phyloP scores from a whole-genome alignment of 2,113 vertebrate genomes.

The Ardeotis arabs region DNA sequence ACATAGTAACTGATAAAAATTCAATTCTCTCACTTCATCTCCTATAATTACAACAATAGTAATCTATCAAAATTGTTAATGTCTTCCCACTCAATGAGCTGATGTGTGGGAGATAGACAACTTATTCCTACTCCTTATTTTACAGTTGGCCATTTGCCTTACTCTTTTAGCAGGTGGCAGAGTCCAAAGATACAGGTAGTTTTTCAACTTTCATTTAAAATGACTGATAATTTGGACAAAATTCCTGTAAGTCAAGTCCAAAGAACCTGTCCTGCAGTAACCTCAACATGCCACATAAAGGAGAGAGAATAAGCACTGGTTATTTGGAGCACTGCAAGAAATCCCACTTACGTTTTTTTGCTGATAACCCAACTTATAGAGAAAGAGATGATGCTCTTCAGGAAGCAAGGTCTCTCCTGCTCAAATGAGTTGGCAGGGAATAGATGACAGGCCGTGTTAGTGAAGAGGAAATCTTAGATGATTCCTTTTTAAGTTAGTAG shows the following conservation, averaged over 20 bases:
- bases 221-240: not conserved
- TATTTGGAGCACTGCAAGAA: not conserved
- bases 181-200: not conserved
- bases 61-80: not conserved
- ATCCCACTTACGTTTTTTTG: not conserved
- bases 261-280: not conserved
- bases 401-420: not conserved
- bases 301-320: not conserved
- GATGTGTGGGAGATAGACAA: fast-evolving
- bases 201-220: not conserved
- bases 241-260: not conserved
- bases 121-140: not conserved
- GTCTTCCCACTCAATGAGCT: not conserved
- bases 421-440: not conserved
- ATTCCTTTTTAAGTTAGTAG: not conserved
- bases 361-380: not conserved
- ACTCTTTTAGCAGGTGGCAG: not conserved
- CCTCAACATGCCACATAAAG: not conserved
- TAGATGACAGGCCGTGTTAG: not conserved
- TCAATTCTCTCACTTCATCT: not conserved
- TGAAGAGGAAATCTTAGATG: not conserved
- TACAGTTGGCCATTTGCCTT: not conserved
- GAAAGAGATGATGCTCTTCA: not conserved
- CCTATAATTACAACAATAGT: not conserved
- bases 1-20: not conserved